Base-by-base conservation (phyloP, 2,888 invertebrate genomes). In the Aphodius granarius region DNA sequence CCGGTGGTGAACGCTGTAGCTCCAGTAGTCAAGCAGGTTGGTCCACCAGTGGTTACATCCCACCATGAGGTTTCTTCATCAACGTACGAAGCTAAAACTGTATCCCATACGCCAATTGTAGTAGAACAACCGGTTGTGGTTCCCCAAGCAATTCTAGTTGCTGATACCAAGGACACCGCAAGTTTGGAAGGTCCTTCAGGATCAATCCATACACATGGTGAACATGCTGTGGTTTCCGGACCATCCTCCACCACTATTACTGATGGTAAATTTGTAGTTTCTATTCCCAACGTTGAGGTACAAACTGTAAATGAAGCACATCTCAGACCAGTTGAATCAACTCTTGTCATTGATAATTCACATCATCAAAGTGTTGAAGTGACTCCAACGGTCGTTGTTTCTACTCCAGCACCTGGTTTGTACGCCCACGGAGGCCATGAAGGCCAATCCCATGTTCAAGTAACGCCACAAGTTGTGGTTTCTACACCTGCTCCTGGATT, bases 171-270 rank as follows among this genome's bases (percentile, higher is more conserved):
- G n/a, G 84, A 83, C 77, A 81, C 80, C 20, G 80, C 84, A 3
- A 82, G 83, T 73, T 78, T 86, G 16, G 78, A 83, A 20, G 86
- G 86, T 3, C 85, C 86, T 16, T 86, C 86, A 4, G 86, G 86
- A 21, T 82, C 83, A 16, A 85, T 86, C 74, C 81, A 82, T 0
- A 85, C 83, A 0, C 81, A 83, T 71, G 86, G 86, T 16, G 84
- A 84, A 0, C 82, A 82, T 64, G 83, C 85, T 5, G 81, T 86
- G 6, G 79, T 86, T 18, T 83, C 86, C 63, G 86, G 86, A 5
- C 86, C 86, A 63, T 82, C 85, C 20, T 86, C 86, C 4, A 86
- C 84, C 4, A 86, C 86, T 16, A 83, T 86, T 64, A 82, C 84
- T 78, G 85, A 85, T 63, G 79, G 77, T n/a, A 78, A 79, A 43